phyloP scores from a whole-genome alignment of 2,797 vertebrate species.

The Bradypus variegatus region DNA sequence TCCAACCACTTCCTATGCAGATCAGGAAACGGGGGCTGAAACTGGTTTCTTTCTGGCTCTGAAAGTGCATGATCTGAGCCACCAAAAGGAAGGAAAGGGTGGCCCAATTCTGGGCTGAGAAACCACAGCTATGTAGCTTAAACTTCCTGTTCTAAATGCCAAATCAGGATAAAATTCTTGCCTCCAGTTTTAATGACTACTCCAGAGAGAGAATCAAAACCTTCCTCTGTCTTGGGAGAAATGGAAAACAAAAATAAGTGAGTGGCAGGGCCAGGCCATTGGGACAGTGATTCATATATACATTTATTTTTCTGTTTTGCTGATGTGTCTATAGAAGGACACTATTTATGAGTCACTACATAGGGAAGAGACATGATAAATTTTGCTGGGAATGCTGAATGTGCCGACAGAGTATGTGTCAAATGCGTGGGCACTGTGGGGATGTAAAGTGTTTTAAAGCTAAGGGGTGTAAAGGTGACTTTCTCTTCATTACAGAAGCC shows the following conservation, averaged over 20 bases:
- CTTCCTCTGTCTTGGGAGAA: not conserved
- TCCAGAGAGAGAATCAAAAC: not conserved
- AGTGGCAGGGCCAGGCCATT: not conserved
- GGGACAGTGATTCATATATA: not conserved
- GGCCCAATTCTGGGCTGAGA: constrained; percentile 44
- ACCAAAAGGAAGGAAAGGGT: constrained; percentile 54
- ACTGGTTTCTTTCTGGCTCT: constrained; percentile 52
- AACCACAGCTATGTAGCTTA: constrained; percentile 49
- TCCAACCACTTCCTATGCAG: no score
- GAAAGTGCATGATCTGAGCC: constrained; percentile 33
- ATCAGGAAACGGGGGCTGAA: constrained; percentile 56
- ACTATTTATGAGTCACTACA: constrained; percentile 67
- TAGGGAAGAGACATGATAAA: constrained; percentile 64
- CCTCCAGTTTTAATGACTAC: not conserved
- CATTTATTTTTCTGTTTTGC: not conserved
- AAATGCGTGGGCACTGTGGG: constrained; percentile 63
- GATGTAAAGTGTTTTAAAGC: constrained; percentile 66
- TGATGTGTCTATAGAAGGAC: not conserved
- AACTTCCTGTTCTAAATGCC: constrained; percentile 34
- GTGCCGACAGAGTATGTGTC: constrained; percentile 58
- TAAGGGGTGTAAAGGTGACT: constrained; percentile 62
- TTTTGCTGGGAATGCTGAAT: constrained; percentile 64
- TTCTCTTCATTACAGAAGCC: constrained; percentile 48
- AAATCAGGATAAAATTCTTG: not conserved
- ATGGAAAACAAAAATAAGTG: not conserved